Percentiles rank a stretch among this genome's conserved stretches.
Evolutionary conservation across 2,888 invertebrate genomes (phyloP).

Genomic region (Anagyrus pseudococci): DNA sequence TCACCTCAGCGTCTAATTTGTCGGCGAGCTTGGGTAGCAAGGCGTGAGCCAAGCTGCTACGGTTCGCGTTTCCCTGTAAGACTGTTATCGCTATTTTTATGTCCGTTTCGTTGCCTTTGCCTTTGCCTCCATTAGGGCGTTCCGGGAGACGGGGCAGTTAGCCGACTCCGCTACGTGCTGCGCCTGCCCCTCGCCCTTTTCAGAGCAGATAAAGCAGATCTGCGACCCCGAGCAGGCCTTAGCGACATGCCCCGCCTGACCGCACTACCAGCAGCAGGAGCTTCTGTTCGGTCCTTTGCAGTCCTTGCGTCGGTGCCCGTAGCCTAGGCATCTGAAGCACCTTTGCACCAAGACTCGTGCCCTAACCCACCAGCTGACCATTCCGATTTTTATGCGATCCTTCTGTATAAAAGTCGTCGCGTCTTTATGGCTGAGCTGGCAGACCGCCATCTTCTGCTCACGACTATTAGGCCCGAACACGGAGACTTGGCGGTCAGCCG

Average conservation of each 20-base stretch:
- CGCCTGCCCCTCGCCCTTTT: no score
- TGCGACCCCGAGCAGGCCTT: no score
- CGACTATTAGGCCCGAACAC: not conserved
- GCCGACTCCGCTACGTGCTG: no score
- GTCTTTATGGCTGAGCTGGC: not conserved
- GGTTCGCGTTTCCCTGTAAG: no score
- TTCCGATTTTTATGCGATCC: not conserved
- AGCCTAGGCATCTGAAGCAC: constrained; percentile 3
- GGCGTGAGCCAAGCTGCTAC: no score
- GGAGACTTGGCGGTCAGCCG: not conserved
- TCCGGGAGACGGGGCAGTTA: no score
- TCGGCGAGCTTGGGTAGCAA: no score
- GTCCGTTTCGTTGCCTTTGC: no score
- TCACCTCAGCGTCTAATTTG: no score
- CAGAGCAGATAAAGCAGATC: no score
- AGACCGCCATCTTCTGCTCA: not conserved
- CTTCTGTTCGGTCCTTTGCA: not conserved
- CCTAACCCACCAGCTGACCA: not conserved
- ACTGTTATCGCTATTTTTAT: no score
- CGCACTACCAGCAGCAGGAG: not conserved
- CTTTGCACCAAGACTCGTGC: not conserved
- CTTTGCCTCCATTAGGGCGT: no score
- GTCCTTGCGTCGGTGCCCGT: not conserved
- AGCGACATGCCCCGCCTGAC: not conserved
- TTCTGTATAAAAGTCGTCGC: not conserved